phyloP scores from a whole-genome alignment of 2,888 invertebrate genomes.

The Sarcophaga rosellei region DNA sequence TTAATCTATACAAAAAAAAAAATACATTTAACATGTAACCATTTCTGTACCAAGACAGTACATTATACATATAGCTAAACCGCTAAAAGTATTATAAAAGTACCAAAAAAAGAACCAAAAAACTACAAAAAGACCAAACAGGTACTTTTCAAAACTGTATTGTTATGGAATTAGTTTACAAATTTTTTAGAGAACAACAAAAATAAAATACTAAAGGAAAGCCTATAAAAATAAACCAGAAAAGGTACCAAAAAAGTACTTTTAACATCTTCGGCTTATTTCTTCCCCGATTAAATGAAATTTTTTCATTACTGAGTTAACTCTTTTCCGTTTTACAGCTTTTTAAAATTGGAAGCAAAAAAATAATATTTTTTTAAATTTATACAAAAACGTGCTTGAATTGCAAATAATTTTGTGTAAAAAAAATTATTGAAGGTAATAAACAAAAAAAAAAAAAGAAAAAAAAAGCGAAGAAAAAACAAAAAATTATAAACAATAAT shows the following conservation, averaged over 20 bases:
- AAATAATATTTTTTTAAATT: conserved; percentile 18
- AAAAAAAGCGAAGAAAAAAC: neutral
- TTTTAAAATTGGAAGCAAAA: neutral
- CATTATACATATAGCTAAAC: too few species aligned
- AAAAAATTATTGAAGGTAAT: conserved; percentile 53
- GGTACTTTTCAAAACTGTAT: neutral
- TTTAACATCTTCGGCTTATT: neutral
- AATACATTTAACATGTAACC: too few species aligned
- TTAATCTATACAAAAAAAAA: too few species aligned
- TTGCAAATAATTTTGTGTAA: conserved; percentile 46
- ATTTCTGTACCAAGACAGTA: too few species aligned
- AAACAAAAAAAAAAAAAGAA: conserved; percentile 18
- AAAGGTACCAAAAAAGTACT: neutral
- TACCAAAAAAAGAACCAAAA: too few species aligned
- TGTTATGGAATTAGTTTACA: neutral
- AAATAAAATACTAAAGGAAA: neutral
- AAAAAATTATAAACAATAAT: conserved; percentile 1
- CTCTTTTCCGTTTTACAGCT: neutral
- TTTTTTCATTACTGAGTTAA: neutral
- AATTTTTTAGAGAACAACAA: too few species aligned
- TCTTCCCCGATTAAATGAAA: neutral
- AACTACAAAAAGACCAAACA: too few species aligned
- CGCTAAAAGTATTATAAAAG: too few species aligned
- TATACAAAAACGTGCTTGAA: conserved; percentile 60
- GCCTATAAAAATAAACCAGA: neutral